These are phyloP conservation scores for Coracopsis vasa DNA, from an alignment of 2,113 vertebrate species.

Conservation along the genomic window DNA sequence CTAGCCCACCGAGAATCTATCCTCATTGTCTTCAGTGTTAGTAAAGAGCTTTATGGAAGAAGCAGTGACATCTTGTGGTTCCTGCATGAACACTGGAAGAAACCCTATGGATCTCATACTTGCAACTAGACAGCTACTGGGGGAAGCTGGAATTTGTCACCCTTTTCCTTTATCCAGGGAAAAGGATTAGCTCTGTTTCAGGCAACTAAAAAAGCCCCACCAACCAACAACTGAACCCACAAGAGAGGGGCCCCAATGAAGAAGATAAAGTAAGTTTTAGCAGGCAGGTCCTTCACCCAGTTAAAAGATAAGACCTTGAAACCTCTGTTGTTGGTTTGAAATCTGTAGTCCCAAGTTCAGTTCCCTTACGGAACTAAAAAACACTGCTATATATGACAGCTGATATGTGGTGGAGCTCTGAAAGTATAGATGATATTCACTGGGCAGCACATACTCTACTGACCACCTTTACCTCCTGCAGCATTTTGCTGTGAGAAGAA, in stretches of 20 bases:
- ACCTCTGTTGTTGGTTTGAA: too few species aligned
- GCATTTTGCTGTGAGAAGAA: not conserved
- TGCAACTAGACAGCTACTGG: not conserved
- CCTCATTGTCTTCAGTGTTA: not conserved
- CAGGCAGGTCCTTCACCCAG: not conserved
- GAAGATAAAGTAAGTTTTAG: not conserved
- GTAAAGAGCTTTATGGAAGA: not conserved
- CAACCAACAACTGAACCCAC: not conserved
- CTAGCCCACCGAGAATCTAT: not conserved
- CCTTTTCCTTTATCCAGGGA: not conserved
- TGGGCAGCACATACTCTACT: not conserved
- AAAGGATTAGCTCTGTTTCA: not conserved
- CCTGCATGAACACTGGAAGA: not conserved
- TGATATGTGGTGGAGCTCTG: accelerated
- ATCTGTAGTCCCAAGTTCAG: not conserved
- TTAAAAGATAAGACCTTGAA: not conserved
- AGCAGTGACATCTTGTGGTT: slow-evolving; percentile 22
- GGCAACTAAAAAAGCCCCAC: not conserved
- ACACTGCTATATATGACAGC: not conserved
- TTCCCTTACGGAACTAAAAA: not conserved
- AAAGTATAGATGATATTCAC: not conserved
- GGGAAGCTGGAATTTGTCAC: not conserved
- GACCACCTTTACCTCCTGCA: not conserved
- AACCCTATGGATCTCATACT: not conserved
- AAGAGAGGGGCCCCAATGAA: not conserved